phyloP scores from a whole-genome alignment of 2,888 invertebrate species.

The Parnassius mnemosyne region DNA sequence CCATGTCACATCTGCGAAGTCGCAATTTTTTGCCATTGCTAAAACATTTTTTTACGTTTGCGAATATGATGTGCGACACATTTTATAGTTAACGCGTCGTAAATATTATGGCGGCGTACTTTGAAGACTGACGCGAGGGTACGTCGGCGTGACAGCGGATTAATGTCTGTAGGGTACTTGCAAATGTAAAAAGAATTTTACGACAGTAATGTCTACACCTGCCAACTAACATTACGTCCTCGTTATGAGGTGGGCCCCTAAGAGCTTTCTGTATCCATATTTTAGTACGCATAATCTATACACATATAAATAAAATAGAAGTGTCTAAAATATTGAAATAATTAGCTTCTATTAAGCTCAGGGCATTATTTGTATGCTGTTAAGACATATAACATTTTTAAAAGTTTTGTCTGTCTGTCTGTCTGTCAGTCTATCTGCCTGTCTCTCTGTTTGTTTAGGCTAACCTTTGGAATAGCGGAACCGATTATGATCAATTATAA shows the following conservation, averaged over 20 bases:
- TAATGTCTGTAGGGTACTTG: not conserved
- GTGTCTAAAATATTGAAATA: too few species aligned
- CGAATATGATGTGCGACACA: conserved; percentile 8
- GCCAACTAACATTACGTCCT: not conserved
- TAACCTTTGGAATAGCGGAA: too few species aligned
- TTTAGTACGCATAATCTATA: too few species aligned
- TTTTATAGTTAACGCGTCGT: conserved; percentile 20
- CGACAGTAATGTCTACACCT: conserved; percentile 13
- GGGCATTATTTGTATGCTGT: too few species aligned
- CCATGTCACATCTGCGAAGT: not conserved
- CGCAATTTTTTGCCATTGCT: conserved; percentile 6
- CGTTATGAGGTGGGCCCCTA: not conserved
- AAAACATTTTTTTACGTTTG: conserved; percentile 7
- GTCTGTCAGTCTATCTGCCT: too few species aligned
- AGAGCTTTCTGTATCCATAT: not conserved
- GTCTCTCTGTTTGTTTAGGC: too few species aligned
- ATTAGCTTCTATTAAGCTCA: too few species aligned
- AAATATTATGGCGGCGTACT: conserved; percentile 12
- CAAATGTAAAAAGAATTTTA: conserved; percentile 10
- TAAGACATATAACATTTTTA: too few species aligned
- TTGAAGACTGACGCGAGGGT: conserved; percentile 3
- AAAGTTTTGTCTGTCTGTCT: too few species aligned
- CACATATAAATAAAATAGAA: too few species aligned
- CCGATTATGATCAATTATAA: too few species aligned
- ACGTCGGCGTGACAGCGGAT: not conserved